Percentiles rank a stretch among this genome's conserved stretches.
Evolutionary conservation across 2,797 vertebrate genomes (phyloP).

Genomic region (Nannoperca australis): DNA sequence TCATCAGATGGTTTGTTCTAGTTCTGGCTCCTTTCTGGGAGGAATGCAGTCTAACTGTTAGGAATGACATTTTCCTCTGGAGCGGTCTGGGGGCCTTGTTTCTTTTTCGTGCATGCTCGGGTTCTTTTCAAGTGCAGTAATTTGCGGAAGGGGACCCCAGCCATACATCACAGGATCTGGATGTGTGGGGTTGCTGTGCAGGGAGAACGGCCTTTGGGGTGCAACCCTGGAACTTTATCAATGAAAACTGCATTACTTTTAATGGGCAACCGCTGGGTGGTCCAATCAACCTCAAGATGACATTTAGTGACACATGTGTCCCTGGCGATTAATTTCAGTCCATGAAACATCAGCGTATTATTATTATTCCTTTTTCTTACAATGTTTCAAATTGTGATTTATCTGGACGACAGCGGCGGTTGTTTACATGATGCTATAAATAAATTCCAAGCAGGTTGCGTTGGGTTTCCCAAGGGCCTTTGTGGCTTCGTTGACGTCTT

Average conservation of each 20-base stretch:
- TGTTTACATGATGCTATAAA: slow-evolving; percentile 55
- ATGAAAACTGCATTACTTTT: slow-evolving; percentile 79
- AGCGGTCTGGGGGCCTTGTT: slow-evolving; percentile 51
- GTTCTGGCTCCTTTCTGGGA: slow-evolving; percentile 40
- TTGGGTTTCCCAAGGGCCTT: slow-evolving; percentile 42
- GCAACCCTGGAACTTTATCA: slow-evolving; percentile 71
- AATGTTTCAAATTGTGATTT: slow-evolving; percentile 56
- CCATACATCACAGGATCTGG: slow-evolving; percentile 73
- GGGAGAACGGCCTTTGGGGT: slow-evolving; percentile 63
- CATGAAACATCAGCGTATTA: slow-evolving; percentile 58
- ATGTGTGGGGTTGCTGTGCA: slow-evolving; percentile 59
- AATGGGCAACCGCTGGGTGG: slow-evolving; percentile 78
- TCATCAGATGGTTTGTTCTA: slow-evolving; percentile 54
- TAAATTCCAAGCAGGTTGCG: slow-evolving; percentile 56
- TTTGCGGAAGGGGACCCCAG: slow-evolving; percentile 75
- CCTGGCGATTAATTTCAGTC: slow-evolving; percentile 63
- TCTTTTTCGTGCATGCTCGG: slow-evolving; percentile 57
- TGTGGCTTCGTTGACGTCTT: slow-evolving; percentile 56
- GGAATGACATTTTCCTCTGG: slow-evolving; percentile 57
- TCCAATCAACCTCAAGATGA: slow-evolving; percentile 77
- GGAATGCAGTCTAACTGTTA: slow-evolving; percentile 59
- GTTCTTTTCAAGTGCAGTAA: slow-evolving; percentile 72
- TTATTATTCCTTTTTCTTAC: slow-evolving; percentile 43
- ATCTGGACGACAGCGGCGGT: slow-evolving; percentile 39
- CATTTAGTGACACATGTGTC: slow-evolving; percentile 78